Percentiles rank a stretch among this genome's conserved stretches.
Evolutionary conservation across 1,140 invertebrate species (phyloP).

Genomic region (Trinorchestia longiramus): DNA sequence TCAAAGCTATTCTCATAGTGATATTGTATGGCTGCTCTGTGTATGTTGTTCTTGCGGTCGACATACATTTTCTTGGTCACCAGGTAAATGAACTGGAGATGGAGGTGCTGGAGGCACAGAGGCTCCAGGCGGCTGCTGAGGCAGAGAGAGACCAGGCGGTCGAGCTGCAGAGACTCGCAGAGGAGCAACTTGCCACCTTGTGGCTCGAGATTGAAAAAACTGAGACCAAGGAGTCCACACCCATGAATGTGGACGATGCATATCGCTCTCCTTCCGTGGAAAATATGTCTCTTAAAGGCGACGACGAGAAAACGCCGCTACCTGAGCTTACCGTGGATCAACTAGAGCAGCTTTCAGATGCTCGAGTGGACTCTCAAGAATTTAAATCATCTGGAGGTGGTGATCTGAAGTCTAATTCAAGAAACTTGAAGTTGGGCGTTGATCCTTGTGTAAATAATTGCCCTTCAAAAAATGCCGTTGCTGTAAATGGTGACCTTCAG

Average conservation of each 20-base stretch:
- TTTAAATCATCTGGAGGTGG: background rate
- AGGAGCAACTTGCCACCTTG: constrained; percentile 20
- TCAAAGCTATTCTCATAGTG: too few relatives aligned
- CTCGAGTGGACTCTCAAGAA: background rate
- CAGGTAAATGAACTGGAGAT: constrained; percentile 27
- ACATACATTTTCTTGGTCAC: too few relatives aligned
- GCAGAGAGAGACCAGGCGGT: background rate
- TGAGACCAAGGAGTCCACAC: background rate
- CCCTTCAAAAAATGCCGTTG: background rate
- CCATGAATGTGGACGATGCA: background rate
- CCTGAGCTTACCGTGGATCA: background rate
- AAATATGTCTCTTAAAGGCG: background rate
- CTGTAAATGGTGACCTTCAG: background rate
- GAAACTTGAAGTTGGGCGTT: background rate
- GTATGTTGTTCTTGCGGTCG: too few relatives aligned
- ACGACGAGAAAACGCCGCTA: background rate
- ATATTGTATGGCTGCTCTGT: too few relatives aligned
- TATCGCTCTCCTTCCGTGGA: background rate
- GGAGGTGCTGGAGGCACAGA: constrained; percentile 15
- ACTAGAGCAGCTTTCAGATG: background rate
- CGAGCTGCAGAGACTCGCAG: constrained; percentile 22
- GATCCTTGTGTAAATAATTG: too few relatives aligned
- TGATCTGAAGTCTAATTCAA: background rate
- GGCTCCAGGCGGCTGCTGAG: background rate
- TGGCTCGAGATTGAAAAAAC: constrained; percentile 16